A percentile compares a stretch with the other conserved stretches of the same genome.
Evolutionary conservation across 2,888 invertebrate species (phyloP).

Genomic region (Drosophila sordidapex): DNA sequence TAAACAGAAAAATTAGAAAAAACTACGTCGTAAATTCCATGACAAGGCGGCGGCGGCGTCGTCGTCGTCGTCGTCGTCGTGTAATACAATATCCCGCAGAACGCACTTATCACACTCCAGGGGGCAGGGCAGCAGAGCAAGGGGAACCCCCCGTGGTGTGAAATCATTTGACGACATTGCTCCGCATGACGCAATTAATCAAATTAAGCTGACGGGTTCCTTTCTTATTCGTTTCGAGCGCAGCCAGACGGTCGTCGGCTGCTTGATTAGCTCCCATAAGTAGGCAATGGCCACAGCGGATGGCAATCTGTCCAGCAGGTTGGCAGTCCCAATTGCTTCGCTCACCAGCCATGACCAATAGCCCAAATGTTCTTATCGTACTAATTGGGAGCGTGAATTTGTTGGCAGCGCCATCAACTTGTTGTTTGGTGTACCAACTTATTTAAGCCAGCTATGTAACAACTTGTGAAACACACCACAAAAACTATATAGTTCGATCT

Average conservation of each 20-base stretch:
- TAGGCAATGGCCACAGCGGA: constrained; percentile 40
- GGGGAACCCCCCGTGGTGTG: constrained; percentile 56
- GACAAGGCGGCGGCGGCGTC: constrained; percentile 7
- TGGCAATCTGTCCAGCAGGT: constrained; percentile 20
- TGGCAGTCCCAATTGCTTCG: constrained; percentile 23
- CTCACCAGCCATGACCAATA: background rate
- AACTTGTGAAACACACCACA: background rate
- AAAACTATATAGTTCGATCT: background rate
- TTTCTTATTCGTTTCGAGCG: constrained; percentile 35
- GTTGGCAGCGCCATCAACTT: background rate
- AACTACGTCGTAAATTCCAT: constrained; percentile 75
- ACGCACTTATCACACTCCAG: constrained; percentile 72
- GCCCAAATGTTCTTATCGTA: background rate
- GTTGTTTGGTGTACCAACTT: background rate
- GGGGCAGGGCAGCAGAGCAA: constrained; percentile 22
- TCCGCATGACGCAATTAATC: constrained; percentile 80
- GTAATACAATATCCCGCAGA: constrained; percentile 67
- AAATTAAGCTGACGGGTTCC: constrained; percentile 65
- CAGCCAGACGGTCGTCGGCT: constrained; percentile 6
- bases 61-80: constrained; percentile 39
- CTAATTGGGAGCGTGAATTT: constrained; percentile 12
- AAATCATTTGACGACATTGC: constrained; percentile 75
- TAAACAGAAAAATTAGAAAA: constrained; percentile 80
- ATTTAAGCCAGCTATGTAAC: background rate
- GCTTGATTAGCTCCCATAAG: constrained; percentile 72